Evolutionary conservation across 23 tunicate genomes (phyloP), one percentile per base, ranked within the genome.

Genomic region (Corella eumyota): DNA sequence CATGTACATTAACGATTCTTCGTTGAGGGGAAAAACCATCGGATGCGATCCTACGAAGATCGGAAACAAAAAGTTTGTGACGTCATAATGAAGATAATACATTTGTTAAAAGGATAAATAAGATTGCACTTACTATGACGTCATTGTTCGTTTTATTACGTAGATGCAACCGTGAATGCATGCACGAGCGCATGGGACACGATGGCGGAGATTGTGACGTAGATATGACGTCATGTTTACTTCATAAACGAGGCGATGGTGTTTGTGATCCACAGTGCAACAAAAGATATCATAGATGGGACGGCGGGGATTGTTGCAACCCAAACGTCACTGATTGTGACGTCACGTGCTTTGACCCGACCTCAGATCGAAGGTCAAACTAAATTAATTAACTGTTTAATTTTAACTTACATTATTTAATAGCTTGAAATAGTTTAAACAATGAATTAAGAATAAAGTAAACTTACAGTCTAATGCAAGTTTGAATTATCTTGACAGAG

Each of bases 1-100:
- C 26, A 46, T 66, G 6, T 45, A 66, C 44, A 48, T 50, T 4
- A 66, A 47, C 21, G 34, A 66, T 66, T 38, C 71, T 29, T 45
- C 56, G 51, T 45, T 66, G 40, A 50, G 71, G 30, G 21, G 45
- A 28, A 66, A 66, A 49, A 66, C 71, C 4, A 66, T 66, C 25
- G 71, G 52, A 49, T 66, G 71, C 38, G 71, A 66, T 1, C 37
- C 71, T 7, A 27, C 57, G 0, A 48, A 66, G 51, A 48, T 31
- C 3, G 71, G 71, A 20, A 66, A 48, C 30, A 25, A 20, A 49
- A 34, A 66, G 71, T 66, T 35, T 50, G 71, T 45, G 20, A 15
- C n/a, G n/a, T n/a, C n/a, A n/a, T n/a, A n/a, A n/a, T n/a, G n/a
- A n/a, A n/a, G n/a, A n/a, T n/a, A n/a, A n/a, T n/a, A n/a, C n/a